These are phyloP conservation scores for Meta bourneti DNA, from an alignment of 2,888 invertebrate species.

Conservation along the genomic window DNA sequence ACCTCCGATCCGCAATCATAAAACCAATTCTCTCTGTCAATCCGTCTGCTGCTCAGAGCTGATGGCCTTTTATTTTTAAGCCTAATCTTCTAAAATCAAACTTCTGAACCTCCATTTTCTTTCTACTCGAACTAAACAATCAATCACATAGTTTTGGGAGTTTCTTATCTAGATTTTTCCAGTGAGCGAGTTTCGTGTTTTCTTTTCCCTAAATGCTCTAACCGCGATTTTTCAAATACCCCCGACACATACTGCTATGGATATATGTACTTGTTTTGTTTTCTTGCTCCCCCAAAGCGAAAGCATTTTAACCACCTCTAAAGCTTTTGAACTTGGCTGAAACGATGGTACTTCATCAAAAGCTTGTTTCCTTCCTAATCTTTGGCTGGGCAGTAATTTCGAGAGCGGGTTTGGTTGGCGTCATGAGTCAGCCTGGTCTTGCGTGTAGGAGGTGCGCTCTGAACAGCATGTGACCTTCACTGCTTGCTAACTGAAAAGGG, in stretches of 20 bases:
- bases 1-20: no score
- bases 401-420: background rate
- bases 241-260: background rate
- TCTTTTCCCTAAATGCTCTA: slow-evolving; percentile 40
- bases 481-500: background rate
- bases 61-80: slow-evolving; percentile 11
- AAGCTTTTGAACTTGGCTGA: slow-evolving; percentile 3
- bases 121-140: background rate
- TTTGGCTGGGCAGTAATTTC: background rate
- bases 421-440: background rate
- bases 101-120: background rate
- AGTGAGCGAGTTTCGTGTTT: slow-evolving; percentile 30
- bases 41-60: background rate
- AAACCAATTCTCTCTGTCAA: background rate
- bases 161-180: slow-evolving; percentile 50
- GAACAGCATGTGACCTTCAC: background rate
- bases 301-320: slow-evolving; percentile 22
- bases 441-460: background rate
- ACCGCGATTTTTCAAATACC: slow-evolving; percentile 44
- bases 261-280: background rate
- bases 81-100: slow-evolving; percentile 42
- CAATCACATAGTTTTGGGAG: slow-evolving; percentile 55
- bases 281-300: slow-evolving; percentile 17
- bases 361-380: background rate
- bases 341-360: slow-evolving; percentile 29